These are phyloP conservation scores for Procambarus clarkii DNA, from an alignment of 1,140 invertebrate genomes.

Conservation along the genomic window DNA sequence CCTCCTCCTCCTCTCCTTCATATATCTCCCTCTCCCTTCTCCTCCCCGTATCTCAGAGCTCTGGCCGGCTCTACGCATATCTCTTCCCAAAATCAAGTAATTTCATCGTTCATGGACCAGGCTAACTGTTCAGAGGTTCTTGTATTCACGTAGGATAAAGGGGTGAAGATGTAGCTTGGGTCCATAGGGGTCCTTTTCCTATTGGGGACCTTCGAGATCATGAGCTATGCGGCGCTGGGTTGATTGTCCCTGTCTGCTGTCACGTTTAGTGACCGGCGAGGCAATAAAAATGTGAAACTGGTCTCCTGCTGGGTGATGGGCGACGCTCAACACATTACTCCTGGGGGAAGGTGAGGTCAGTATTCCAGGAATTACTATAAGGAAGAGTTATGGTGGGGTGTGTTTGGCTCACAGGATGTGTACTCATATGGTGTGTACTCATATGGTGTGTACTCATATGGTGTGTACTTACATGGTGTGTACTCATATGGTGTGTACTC, in stretches of 20 bases:
- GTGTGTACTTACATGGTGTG: too few species aligned
- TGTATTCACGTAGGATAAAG: not conserved
- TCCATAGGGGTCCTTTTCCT: not conserved
- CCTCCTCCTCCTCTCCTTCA: not conserved
- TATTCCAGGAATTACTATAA: too few species aligned
- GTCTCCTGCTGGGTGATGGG: conserved; percentile 27
- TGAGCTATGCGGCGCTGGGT: not conserved
- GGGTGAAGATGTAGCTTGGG: not conserved
- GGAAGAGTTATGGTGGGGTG: too few species aligned
- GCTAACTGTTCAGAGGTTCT: not conserved
- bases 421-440: too few species aligned
- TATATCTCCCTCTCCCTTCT: not conserved
- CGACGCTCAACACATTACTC: too few species aligned
- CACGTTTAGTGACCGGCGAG: conserved; percentile 20
- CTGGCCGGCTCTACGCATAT: not conserved
- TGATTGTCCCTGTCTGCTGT: conserved; percentile 3
- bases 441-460: too few species aligned
- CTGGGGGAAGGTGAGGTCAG: too few species aligned
- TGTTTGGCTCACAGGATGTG: too few species aligned
- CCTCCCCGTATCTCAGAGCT: not conserved
- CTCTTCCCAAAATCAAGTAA: not conserved
- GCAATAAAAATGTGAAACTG: conserved; percentile 32
- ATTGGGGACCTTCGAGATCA: not conserved
- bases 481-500: too few species aligned
- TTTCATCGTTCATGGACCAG: not conserved